Percentiles rank a stretch among this genome's conserved stretches.
Evolutionary conservation across 2,113 vertebrate genomes (phyloP).

Genomic region (Oxyruncus cristatus): DNA sequence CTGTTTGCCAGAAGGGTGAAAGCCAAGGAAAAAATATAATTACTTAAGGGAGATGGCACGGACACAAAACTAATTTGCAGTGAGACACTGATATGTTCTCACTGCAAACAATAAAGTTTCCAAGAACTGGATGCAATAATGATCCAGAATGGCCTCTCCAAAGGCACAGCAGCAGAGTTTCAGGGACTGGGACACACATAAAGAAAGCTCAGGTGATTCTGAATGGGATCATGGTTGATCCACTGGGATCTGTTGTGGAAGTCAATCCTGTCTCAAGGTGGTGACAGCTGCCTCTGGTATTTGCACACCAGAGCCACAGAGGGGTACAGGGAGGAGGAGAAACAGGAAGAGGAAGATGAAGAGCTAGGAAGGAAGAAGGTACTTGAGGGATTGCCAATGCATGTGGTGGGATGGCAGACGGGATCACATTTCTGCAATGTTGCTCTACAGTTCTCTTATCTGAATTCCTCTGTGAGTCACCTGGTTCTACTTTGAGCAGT

Average conservation of each 20-base stretch:
- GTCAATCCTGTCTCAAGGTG: background rate
- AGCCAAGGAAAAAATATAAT: background rate
- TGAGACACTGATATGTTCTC: background rate
- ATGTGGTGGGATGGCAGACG: background rate
- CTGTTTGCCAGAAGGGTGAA: background rate
- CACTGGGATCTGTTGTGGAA: background rate
- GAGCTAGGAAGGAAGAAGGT: background rate
- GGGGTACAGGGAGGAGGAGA: background rate
- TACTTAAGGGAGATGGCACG: background rate
- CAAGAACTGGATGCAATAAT: background rate
- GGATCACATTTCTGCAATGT: background rate
- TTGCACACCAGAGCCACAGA: background rate
- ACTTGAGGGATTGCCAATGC: background rate
- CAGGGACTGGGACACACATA: background rate
- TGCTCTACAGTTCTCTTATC: background rate
- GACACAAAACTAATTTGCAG: background rate
- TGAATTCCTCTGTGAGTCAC: constrained; percentile 20
- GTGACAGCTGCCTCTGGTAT: background rate
- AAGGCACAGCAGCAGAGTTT: background rate
- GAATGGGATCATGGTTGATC: rapidly evolving
- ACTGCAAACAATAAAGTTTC: background rate
- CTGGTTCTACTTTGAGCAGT: background rate
- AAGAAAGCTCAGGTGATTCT: background rate
- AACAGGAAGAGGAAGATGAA: background rate
- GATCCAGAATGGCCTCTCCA: background rate